Conservation (phyloP, 2,797 vertebrate species). For the Babyrousa celebensis region DNA sequence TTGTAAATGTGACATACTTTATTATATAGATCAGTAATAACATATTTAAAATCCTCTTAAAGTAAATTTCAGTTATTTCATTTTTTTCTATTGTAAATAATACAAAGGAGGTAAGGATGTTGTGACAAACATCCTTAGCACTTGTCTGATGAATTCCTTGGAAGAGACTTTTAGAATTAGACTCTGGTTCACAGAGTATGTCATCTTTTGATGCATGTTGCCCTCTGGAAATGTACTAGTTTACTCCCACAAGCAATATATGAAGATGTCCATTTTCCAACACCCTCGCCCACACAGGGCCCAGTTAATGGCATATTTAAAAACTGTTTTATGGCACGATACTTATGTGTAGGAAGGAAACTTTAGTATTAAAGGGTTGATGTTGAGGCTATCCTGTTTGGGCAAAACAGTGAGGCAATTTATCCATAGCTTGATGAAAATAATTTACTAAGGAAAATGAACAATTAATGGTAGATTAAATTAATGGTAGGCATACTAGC, state of each 20-base stretch:
- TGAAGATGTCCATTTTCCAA: constrained; percentile 62
- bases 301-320: constrained; percentile 53
- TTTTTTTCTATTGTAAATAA: constrained; percentile 34
- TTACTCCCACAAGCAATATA: constrained; percentile 67
- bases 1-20: background rate
- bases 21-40: background rate
- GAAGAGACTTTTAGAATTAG: background rate
- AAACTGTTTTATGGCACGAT: constrained; percentile 58
- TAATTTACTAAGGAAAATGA: constrained; percentile 45
- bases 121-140: background rate
- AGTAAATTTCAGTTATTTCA: constrained; percentile 43
- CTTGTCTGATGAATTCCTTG: background rate
- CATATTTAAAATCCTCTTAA: background rate
- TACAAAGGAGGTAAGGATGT: background rate
- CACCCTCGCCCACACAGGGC: background rate
- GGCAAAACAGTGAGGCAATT: constrained; percentile 1
- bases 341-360: constrained; percentile 53
- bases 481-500: background rate
- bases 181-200: background rate
- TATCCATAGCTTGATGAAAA: background rate
- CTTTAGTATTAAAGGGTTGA: constrained; percentile 34
- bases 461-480: constrained; percentile 22
- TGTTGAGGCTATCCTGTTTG: constrained; percentile 36
- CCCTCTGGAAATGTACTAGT: constrained; percentile 55
- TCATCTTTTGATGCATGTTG: constrained; percentile 1